These are phyloP conservation scores for Psylliodes chrysocephalus DNA, from an alignment of 2,888 invertebrate species.

Conservation along the genomic window DNA sequence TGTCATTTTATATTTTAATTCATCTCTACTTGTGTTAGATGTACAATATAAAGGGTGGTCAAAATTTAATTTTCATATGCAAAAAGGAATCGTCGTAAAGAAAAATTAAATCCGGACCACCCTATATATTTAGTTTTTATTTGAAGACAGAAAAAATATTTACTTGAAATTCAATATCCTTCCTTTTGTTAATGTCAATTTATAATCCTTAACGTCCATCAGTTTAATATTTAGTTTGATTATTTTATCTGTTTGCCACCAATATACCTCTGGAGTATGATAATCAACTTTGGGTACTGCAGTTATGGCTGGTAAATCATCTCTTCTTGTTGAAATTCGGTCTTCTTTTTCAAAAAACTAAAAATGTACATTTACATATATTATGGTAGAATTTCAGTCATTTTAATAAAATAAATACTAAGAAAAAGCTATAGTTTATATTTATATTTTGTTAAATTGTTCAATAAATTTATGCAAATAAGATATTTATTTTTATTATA, in stretches of 20 bases:
- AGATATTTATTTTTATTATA: too few relatives aligned
- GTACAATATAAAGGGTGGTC: too few relatives aligned
- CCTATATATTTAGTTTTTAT: neutral
- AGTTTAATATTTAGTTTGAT: constrained; percentile 55
- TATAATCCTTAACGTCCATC: constrained; percentile 50
- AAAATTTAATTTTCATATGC: too few relatives aligned
- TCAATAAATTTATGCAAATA: too few relatives aligned
- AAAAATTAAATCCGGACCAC: too few relatives aligned
- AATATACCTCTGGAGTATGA: constrained; percentile 57
- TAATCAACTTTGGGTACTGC: constrained; percentile 48
- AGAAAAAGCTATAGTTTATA: too few relatives aligned
- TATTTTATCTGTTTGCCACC: constrained; percentile 55
- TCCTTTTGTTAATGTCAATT: constrained; percentile 48
- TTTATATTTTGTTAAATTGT: too few relatives aligned
- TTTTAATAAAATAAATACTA: too few relatives aligned
- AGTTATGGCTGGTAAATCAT: constrained; percentile 44
- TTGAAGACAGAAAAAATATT: constrained; percentile 21
- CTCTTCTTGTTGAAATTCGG: neutral
- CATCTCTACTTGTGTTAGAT: too few relatives aligned
- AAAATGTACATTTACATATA: neutral
- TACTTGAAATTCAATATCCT: constrained; percentile 56
- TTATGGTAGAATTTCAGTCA: too few relatives aligned
- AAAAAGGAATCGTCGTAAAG: too few relatives aligned
- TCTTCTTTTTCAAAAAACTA: neutral
- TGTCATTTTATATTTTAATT: too few relatives aligned